Conservation (phyloP, 2,797 vertebrate genomes). For the Acipenser oxyrinchus region DNA sequence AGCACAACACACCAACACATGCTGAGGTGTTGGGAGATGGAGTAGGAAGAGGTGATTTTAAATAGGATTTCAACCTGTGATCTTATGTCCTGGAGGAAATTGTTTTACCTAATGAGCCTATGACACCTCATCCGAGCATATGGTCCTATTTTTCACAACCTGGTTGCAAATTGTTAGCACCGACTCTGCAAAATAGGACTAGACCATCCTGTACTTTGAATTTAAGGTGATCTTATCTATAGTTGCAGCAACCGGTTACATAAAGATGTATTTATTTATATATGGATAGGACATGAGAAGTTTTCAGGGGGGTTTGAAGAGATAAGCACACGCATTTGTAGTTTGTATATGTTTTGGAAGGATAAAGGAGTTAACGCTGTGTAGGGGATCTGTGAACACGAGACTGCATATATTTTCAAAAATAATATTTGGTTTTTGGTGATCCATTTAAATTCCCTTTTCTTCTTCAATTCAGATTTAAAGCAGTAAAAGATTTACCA, state of each 20-base stretch:
- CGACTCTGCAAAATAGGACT: slow-evolving; percentile 29
- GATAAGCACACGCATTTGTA: slow-evolving; percentile 69
- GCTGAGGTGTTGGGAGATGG: background rate
- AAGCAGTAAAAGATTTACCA: slow-evolving; percentile 5
- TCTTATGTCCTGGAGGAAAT: background rate
- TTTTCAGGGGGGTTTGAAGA: slow-evolving; percentile 54
- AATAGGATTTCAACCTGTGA: slow-evolving; percentile 1
- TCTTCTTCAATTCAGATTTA: slow-evolving; percentile 1
- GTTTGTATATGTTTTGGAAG: slow-evolving; percentile 69
- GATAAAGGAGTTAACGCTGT: background rate
- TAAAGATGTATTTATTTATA: slow-evolving; percentile 71
- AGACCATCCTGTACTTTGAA: slow-evolving; percentile 58
- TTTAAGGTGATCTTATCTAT: slow-evolving; percentile 64
- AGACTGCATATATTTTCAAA: background rate
- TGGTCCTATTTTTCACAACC: background rate
- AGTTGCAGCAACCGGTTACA: slow-evolving; percentile 43
- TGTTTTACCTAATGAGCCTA: background rate
- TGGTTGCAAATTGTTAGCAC: slow-evolving; percentile 31
- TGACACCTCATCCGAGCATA: slow-evolving; percentile 1
- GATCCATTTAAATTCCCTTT: slow-evolving; percentile 36
- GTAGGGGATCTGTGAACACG: background rate
- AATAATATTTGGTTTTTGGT: background rate
- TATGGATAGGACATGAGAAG: slow-evolving; percentile 54
- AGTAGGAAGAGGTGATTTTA: slow-evolving; percentile 3
- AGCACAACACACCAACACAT: background rate